Evolutionary conservation across 92 coral and sea anemone species (phyloP).

Genomic region (Epizoanthus stellaris): DNA sequence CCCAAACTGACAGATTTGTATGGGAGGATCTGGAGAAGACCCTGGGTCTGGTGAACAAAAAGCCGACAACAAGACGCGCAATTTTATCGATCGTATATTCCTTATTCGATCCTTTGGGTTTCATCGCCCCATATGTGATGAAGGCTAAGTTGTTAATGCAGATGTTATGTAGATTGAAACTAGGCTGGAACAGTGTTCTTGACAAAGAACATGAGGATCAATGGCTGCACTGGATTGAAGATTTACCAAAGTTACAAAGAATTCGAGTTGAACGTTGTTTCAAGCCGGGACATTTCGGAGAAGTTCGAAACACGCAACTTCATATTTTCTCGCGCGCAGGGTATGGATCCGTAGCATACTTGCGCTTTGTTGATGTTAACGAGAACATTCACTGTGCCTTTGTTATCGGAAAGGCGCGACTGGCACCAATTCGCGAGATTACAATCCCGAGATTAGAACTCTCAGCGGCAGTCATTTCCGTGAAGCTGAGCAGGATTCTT

Average conservation of each 20-base stretch:
- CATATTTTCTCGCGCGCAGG: slow-evolving; percentile 63
- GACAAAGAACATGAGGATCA: slow-evolving; percentile 40
- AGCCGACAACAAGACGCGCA: slow-evolving; percentile 32
- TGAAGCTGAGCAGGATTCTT: slow-evolving; percentile 21
- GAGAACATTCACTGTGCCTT: slow-evolving; percentile 48
- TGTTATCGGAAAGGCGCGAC: slow-evolving; percentile 58
- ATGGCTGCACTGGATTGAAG: slow-evolving; percentile 57
- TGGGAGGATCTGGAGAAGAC: slow-evolving; percentile 10
- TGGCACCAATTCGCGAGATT: slow-evolving; percentile 60
- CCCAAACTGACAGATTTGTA: slow-evolving; percentile 13
- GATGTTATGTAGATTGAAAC: slow-evolving; percentile 36
- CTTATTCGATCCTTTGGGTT: slow-evolving; percentile 52
- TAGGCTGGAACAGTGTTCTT: slow-evolving; percentile 54
- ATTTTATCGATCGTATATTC: slow-evolving; percentile 36
- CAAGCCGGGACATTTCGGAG: slow-evolving; percentile 49
- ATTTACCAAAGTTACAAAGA: slow-evolving; percentile 39
- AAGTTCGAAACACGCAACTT: slow-evolving; percentile 43
- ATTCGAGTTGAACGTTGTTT: slow-evolving; percentile 42
- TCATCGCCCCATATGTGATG: slow-evolving; percentile 52
- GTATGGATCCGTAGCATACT: slow-evolving; percentile 51
- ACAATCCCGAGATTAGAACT: slow-evolving; percentile 56
- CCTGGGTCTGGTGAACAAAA: background rate
- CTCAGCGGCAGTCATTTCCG: slow-evolving; percentile 55
- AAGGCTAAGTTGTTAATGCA: slow-evolving; percentile 61
- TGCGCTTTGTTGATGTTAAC: slow-evolving; percentile 43